Evolutionary conservation across 2,113 vertebrate genomes (phyloP), one percentile per base, ranked within the genome.

Genomic region (Meles meles): DNA sequence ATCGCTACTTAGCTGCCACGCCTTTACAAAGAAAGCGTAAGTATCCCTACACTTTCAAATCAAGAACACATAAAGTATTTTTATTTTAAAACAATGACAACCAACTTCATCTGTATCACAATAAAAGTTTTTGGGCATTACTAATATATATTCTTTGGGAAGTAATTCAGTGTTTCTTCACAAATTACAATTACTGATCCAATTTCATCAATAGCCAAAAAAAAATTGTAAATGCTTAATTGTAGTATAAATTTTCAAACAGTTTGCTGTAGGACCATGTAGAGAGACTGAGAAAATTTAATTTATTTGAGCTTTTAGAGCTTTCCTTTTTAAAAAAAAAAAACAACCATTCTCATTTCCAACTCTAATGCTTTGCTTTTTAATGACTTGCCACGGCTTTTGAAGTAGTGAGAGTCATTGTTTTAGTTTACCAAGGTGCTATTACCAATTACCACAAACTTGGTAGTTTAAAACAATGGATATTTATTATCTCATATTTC

Each of bases 21-120:
- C 99, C 99, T 98, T 98, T 99, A 97, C 99, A 99, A 86, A 99
- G 99, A 95, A 99, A 99, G 98, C 99, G 99, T 99, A 99, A 98
- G 99, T 99, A 98, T 94, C 57, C 8, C 86, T 81, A 55, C 31
- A 47, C 2, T 82, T 81, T 52, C 94, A 92, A 81, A 59, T 44
- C 15, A 94, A 81, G 25, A 88, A 39, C 13, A 21, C 3, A 57
- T 71, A 17, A 59, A 86, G 52, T 44, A 17, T 2, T 69, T 31
- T 84, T 88, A 8, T 34, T 67, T 74, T 52, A 42, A 89, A 90
- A 88, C 55, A 88, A 67, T 83, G n/a, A 67, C 3, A n/a, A 61
- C 7, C 52, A 17, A 2, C 25, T 94, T 91, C 18, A 80, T 83
- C 87, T 89, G 6, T 84, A 14, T 69, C 4, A 0, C 21, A 93